Percentiles rank a stretch among this genome's conserved stretches.
phyloP scores from a whole-genome alignment of 2,888 invertebrate species.

The Lordiphosa fenestrarum region DNA sequence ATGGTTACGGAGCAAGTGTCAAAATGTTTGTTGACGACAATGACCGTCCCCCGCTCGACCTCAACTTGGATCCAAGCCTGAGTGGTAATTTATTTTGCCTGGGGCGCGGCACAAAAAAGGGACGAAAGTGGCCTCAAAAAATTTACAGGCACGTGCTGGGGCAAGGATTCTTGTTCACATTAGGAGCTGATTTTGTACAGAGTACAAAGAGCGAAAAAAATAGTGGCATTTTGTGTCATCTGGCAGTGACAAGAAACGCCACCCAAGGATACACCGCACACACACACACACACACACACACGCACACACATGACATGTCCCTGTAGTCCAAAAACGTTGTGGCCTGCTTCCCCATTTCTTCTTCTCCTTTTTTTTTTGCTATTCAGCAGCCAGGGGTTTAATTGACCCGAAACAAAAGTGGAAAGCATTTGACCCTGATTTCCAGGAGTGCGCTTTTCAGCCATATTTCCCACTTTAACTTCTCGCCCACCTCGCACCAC shows the following conservation, averaged over 20 bases:
- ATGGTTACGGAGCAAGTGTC: constrained; percentile 78
- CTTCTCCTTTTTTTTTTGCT: constrained; percentile 14
- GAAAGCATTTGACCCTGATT: too few species aligned
- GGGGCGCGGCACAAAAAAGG: constrained; percentile 29
- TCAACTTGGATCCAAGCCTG: constrained; percentile 2
- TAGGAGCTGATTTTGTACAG: constrained; percentile 55
- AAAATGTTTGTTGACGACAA: constrained; percentile 72
- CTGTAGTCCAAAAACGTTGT: constrained; percentile 7
- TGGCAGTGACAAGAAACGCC: constrained; percentile 58
- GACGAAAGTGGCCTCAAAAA: constrained; percentile 31
- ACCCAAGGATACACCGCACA: constrained; percentile 17
- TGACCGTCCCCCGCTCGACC: constrained; percentile 20
- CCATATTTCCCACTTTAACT: too few species aligned
- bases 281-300: constrained; percentile 9
- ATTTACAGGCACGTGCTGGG: constrained; percentile 5
- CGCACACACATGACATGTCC: constrained; percentile 22
- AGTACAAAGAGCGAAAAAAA: constrained; percentile 11
- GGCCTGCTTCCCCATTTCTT: neutral
- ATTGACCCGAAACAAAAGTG: too few species aligned
- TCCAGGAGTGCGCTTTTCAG: too few species aligned
- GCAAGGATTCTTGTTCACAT: constrained; percentile 34
- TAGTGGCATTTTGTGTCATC: constrained; percentile 36
- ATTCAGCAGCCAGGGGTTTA: too few species aligned
- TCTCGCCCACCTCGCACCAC: too few species aligned
- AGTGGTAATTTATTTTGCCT: constrained; percentile 77